phyloP scores from a whole-genome alignment of 1,140 invertebrate genomes.

The Formica selysi region DNA sequence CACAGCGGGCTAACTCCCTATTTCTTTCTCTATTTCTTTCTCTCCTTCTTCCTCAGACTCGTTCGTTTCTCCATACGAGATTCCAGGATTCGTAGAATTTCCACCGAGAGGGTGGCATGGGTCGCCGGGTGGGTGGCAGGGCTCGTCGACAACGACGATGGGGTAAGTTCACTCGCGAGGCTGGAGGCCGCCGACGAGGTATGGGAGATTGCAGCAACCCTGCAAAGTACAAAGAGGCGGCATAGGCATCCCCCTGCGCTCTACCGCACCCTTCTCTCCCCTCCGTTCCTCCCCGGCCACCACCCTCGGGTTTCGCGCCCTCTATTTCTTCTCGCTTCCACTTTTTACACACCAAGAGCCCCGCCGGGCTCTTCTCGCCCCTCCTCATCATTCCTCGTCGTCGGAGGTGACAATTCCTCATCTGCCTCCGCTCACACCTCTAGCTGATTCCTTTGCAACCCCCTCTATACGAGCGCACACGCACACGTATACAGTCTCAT shows the following conservation, averaged over 20 bases:
- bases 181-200: conserved; percentile 68
- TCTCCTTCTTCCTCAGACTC: conserved; percentile 25
- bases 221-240: conserved; percentile 77
- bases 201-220: conserved; percentile 75
- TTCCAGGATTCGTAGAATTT: conserved; percentile 78
- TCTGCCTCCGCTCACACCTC: conserved; percentile 79
- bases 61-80: conserved; percentile 73
- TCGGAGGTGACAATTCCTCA: conserved; percentile 84
- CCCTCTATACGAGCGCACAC: conserved; percentile 55
- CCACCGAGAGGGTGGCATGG: conserved; percentile 55
- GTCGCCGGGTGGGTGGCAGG: conserved; percentile 26
- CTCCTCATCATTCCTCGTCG: conserved; percentile 63
- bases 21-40: conserved; percentile 14
- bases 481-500: not conserved
- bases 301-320: conserved; percentile 40
- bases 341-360: conserved; percentile 54
- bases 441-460: conserved; percentile 77
- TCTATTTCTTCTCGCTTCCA: conserved; percentile 62
- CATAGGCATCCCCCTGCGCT: conserved; percentile 61
- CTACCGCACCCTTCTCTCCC: not conserved
- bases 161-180: conserved; percentile 65
- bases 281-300: conserved; percentile 33
- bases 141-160: conserved; percentile 54
- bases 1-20: conserved; percentile 40
- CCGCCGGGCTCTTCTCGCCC: conserved; percentile 39